Conservation (phyloP, 2,113 vertebrate species). For the Pleuronectes platessa region DNA sequence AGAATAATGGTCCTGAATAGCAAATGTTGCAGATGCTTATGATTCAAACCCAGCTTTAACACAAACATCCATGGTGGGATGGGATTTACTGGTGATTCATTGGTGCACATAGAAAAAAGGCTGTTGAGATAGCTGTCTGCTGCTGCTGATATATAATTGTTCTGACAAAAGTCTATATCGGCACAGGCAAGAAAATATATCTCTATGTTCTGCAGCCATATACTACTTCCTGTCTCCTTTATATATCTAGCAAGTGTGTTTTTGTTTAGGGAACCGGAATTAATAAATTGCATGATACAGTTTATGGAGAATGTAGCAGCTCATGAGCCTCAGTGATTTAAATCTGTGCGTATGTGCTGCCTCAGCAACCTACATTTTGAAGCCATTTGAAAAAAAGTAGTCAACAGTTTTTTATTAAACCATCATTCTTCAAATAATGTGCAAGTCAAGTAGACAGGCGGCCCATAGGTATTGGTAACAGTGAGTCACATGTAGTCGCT, state of each 20-base stretch:
- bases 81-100: neutral
- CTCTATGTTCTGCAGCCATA: neutral
- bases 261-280: neutral
- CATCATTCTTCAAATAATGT: neutral
- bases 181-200: slow-evolving; percentile 23
- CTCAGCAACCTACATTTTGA: neutral
- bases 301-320: neutral
- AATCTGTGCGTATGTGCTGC: neutral
- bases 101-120: slow-evolving; percentile 3
- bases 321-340: neutral
- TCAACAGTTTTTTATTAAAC: neutral
- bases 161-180: slow-evolving; percentile 30
- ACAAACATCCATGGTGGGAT: neutral
- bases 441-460: neutral
- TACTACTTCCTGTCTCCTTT: neutral
- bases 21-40: neutral
- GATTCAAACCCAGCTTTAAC: slow-evolving; percentile 31
- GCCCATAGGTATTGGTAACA: neutral
- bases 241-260: neutral
- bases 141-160: slow-evolving; percentile 30
- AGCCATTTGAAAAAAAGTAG: neutral
- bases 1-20: neutral
- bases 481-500: too few relatives aligned
- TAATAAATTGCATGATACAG: neutral
- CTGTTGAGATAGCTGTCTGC: slow-evolving; percentile 11